phyloP scores from a whole-genome alignment of 2,888 invertebrate genomes.

The Tenthredo scrophulariae region DNA sequence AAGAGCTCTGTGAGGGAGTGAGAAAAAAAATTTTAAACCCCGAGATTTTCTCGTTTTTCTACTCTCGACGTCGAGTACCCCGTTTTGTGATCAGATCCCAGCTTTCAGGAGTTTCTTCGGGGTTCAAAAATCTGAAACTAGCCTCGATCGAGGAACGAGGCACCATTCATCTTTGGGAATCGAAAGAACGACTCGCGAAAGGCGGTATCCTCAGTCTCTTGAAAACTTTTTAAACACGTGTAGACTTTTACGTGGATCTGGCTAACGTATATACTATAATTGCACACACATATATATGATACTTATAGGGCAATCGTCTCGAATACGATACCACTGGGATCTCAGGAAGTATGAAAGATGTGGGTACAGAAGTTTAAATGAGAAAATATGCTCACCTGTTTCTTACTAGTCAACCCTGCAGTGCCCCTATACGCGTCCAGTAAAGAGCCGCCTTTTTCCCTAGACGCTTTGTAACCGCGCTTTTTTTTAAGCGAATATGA shows the following conservation, averaged over 20 bases:
- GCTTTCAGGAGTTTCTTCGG: background rate
- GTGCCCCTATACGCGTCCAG: background rate
- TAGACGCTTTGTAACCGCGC: background rate
- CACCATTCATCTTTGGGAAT: background rate
- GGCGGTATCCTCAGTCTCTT: constrained; percentile 6
- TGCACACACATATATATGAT: background rate
- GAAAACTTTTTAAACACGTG: constrained; percentile 5
- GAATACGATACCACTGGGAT: constrained; percentile 18
- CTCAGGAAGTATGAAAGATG: constrained; percentile 19
- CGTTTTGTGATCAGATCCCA: background rate
- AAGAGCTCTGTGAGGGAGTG: background rate
- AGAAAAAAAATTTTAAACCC: background rate
- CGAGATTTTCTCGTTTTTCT: background rate
- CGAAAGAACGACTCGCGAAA: constrained; percentile 12
- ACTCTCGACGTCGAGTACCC: background rate
- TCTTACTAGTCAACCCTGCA: background rate
- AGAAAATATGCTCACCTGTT: background rate
- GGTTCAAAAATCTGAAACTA: background rate
- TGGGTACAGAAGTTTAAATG: background rate
- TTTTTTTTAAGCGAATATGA: background rate
- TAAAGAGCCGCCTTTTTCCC: background rate
- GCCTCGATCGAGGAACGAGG: background rate
- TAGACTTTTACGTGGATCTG: background rate
- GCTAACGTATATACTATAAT: constrained; percentile 15
- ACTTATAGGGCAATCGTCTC: background rate